Evolutionary conservation across 2,113 vertebrate species (phyloP).

Genomic region (Saiga tatarica): DNA sequence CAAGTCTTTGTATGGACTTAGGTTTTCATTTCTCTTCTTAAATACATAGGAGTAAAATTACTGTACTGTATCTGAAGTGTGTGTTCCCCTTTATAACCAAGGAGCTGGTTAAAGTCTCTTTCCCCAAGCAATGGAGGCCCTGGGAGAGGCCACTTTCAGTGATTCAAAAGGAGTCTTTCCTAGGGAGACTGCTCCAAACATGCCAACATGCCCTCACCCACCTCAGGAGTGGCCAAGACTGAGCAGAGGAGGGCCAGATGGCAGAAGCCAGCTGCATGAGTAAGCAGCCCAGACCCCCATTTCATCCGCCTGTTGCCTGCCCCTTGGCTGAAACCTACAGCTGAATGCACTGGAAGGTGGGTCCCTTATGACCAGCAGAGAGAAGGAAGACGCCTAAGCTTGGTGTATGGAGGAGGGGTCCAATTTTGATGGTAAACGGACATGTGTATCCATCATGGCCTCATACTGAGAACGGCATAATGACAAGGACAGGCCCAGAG

Average conservation of each 20-base stretch:
- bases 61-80: not conserved
- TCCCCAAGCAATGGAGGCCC: not conserved
- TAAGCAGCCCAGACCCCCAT: not conserved
- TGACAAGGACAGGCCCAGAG: not conserved
- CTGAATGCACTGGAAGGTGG: not conserved
- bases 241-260: not conserved
- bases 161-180: not conserved
- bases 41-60: not conserved
- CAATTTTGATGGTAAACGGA: not conserved
- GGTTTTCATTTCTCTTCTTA: not conserved
- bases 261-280: not conserved
- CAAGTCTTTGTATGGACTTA: not conserved
- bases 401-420: too few relatives aligned
- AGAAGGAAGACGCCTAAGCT: not conserved
- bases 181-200: not conserved
- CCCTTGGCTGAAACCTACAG: not conserved
- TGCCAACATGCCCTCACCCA: not conserved
- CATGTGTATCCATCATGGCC: not conserved
- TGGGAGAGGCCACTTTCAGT: not conserved
- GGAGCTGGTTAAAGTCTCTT: not conserved
- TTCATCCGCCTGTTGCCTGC: not conserved
- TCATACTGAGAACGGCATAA: not conserved
- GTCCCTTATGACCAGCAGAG: not conserved
- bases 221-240: not conserved
- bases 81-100: not conserved